Evolutionary conservation across 37 sponge, comb jelly and placozoan species (phyloP).

Genomic region (Halisarca cf. caerulea): DNA sequence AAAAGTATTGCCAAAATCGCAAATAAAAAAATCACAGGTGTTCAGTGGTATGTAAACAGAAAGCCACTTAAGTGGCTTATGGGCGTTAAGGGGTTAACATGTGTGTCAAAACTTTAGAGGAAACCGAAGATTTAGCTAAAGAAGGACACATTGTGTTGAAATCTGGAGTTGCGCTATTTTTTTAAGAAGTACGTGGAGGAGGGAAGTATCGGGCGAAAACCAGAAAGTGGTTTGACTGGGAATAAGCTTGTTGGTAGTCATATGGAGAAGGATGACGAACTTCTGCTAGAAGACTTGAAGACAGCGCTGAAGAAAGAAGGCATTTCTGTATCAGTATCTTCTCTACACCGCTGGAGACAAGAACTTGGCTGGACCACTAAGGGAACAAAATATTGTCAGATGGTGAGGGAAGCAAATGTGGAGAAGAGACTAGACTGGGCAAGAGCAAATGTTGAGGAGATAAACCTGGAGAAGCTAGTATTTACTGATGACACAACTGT

Average conservation of each 20-base stretch:
- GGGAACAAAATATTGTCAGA: conserved; percentile 31
- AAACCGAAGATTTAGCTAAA: too few relatives aligned
- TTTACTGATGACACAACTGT: conserved; percentile 33
- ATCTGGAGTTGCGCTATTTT: not conserved
- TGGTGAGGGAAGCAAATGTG: conserved; percentile 25
- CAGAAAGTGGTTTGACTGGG: not conserved
- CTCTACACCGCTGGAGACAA: not conserved
- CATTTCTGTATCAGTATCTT: not conserved
- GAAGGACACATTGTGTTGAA: too few relatives aligned
- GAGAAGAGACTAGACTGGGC: conserved; percentile 34
- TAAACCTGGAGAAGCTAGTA: not conserved
- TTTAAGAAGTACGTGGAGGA: not conserved
- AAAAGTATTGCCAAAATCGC: too few relatives aligned
- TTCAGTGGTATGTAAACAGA: too few relatives aligned
- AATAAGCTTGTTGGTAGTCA: not conserved
- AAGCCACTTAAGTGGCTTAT: too few relatives aligned
- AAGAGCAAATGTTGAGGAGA: not conserved
- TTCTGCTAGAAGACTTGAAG: not conserved
- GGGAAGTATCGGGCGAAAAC: not conserved
- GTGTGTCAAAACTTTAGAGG: too few relatives aligned
- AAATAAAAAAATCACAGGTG: too few relatives aligned
- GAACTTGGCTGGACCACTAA: conserved; percentile 11
- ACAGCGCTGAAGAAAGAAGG: not conserved
- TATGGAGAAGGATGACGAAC: not conserved
- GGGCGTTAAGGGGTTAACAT: too few relatives aligned